Evolutionary conservation across 2,113 vertebrate genomes (phyloP).

Genomic region (Paradisaea rubra): DNA sequence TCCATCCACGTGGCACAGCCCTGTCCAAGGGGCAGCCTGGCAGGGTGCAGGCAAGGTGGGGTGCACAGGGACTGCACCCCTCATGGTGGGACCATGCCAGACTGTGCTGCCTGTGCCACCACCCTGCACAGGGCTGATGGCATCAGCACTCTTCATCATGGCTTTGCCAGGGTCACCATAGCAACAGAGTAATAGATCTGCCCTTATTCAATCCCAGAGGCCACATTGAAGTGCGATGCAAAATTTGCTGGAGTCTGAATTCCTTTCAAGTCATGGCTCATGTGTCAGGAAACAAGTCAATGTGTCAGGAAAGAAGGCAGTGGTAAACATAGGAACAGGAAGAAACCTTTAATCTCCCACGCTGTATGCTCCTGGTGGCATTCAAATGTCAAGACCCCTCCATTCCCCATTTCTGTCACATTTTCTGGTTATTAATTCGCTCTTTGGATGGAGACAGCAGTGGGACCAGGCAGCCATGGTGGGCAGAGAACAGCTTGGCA

Average conservation of each 20-base stretch:
- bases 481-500: neutral
- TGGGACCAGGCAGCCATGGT: accelerated
- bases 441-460: neutral
- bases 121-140: neutral
- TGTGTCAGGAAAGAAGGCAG: slow-evolving; percentile 76
- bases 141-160: slow-evolving; percentile 69
- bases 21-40: accelerated
- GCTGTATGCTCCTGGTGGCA: slow-evolving; percentile 64
- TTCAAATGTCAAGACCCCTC: slow-evolving; percentile 74
- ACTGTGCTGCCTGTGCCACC: accelerated
- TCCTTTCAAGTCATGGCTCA: slow-evolving; percentile 79
- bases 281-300: slow-evolving; percentile 75
- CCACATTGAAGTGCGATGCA: slow-evolving; percentile 72
- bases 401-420: slow-evolving; percentile 77
- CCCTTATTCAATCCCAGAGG: slow-evolving; percentile 89
- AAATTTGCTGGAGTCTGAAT: slow-evolving; percentile 76
- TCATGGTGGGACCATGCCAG: neutral
- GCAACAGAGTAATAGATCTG: slow-evolving; percentile 91
- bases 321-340: slow-evolving; percentile 60
- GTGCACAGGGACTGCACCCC: accelerated
- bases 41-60: accelerated
- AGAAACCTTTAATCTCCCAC: slow-evolving; percentile 62
- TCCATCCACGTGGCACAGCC: neutral
- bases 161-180: slow-evolving; percentile 90
- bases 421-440: slow-evolving; percentile 69